Evolutionary conservation across 37 sponge, comb jelly and placozoan species (phyloP).

Genomic region (Diacarnus erythraeanus): DNA sequence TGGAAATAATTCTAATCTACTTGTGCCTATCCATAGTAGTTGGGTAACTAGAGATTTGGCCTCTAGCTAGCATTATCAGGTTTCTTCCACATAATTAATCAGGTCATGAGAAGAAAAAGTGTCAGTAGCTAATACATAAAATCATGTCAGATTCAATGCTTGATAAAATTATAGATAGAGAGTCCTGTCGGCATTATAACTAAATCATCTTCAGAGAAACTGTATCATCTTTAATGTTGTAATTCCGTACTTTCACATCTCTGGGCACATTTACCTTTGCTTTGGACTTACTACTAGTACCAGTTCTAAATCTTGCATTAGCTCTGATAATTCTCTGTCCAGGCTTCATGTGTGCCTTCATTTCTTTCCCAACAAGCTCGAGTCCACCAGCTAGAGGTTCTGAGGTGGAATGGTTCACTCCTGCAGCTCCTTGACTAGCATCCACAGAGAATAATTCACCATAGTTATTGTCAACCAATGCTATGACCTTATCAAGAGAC

Average conservation of each 20-base stretch:
- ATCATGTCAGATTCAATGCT: no score
- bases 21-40: no score
- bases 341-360: neutral
- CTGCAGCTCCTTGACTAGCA: neutral
- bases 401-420: neutral
- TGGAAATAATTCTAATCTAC: no score
- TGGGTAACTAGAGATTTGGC: no score
- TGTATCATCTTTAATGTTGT: slow-evolving; percentile 25
- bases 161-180: no score
- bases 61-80: no score
- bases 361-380: slow-evolving; percentile 18
- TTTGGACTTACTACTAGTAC: neutral
- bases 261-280: neutral
- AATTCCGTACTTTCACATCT: neutral
- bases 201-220: no score
- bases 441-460: neutral
- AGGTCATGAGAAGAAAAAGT: no score
- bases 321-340: neutral
- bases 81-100: no score
- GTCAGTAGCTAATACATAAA: no score
- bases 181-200: no score
- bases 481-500: slow-evolving; percentile 2
- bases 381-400: neutral
- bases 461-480: slow-evolving; percentile 8
- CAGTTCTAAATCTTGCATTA: neutral